Base-by-base conservation (phyloP, 2,797 vertebrate genomes). In the Apogon hyalosoma region DNA sequence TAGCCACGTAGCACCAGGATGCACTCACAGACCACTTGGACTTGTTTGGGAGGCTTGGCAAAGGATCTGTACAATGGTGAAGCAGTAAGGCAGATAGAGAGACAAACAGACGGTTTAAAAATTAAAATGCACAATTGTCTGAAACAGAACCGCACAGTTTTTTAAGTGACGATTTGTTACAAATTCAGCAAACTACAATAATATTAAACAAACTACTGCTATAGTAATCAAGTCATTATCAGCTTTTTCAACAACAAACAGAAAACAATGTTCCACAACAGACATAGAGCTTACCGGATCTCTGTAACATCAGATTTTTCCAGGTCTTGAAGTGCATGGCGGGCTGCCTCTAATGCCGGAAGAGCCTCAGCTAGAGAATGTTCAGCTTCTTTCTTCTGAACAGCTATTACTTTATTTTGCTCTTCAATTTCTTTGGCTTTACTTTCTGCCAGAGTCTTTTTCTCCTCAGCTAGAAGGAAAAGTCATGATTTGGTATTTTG, bases 291-390 rank as follows among this genome's bases (percentile, higher is more conserved):
- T 76, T 81, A 99, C 98, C 97, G 94, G 75, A 99, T 99, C 87
- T 99, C 98, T 0, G 96, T 98, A 85, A 99, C 97, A 8, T 98
- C 98, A 0, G 96, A 95, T 85, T 97, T 99, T 45, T 99, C 96
- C 57, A 99, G 93, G 80, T 96, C 95, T 90, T 97, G 95, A 41
- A 99, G 90, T 62, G 98, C 97, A 1, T 92, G 60, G 49, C 96
- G 96, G 51, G 98, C 97, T 0, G 95, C 95, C 75, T 96, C 96
- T 73, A 99, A 88, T 11, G 96, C 92, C 0, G 98, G 98, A 74
- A 97, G 91, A 80, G 97, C 97, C 65, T 98, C 96, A 0, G 95
- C 94, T 64, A 99, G 72, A 7, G 96, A 94, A 6, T 90, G 92
- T 87, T 98, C 97, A 0, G 98, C 98, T 39, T 96, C 97, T 0